Percentiles rank a stretch among this genome's conserved stretches.
phyloP scores from a whole-genome alignment of 2,888 invertebrate species.

The Pantelozetes paolii region DNA sequence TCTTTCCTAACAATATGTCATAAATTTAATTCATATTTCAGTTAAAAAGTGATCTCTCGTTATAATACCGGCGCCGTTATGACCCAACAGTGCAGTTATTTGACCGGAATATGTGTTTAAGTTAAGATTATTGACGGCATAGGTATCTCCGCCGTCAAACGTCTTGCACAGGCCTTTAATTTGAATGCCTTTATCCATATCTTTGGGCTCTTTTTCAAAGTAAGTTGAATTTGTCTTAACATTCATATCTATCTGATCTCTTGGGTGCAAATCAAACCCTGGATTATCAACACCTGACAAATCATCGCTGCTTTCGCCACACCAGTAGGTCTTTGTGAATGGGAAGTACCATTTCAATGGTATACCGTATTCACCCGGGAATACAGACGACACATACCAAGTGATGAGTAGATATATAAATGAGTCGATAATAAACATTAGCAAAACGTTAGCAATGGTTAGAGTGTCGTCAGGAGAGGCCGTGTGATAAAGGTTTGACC shows the following conservation, averaged over 20 bases:
- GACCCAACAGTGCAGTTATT: constrained; percentile 79
- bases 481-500: constrained; percentile 58
- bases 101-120: constrained; percentile 74
- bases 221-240: constrained; percentile 52
- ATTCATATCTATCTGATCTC: not conserved
- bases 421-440: constrained; percentile 67
- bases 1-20: constrained; percentile 74
- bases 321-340: constrained; percentile 58
- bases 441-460: constrained; percentile 61
- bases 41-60: constrained; percentile 68
- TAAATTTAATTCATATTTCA: constrained; percentile 64
- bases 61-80: constrained; percentile 74
- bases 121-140: constrained; percentile 64
- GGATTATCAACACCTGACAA: not conserved
- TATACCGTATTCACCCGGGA: constrained; percentile 60
- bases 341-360: constrained; percentile 60
- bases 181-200: constrained; percentile 57
- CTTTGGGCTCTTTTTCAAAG: constrained; percentile 58
- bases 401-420: constrained; percentile 57
- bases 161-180: constrained; percentile 61
- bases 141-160: constrained; percentile 49
- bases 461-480: constrained; percentile 60
- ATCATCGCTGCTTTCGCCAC: constrained; percentile 49
- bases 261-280: not conserved
- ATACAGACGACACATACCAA: constrained; percentile 61